These are phyloP conservation scores for Herminia tarsipennalis DNA, from an alignment of 2,888 invertebrate genomes.

Conservation along the genomic window DNA sequence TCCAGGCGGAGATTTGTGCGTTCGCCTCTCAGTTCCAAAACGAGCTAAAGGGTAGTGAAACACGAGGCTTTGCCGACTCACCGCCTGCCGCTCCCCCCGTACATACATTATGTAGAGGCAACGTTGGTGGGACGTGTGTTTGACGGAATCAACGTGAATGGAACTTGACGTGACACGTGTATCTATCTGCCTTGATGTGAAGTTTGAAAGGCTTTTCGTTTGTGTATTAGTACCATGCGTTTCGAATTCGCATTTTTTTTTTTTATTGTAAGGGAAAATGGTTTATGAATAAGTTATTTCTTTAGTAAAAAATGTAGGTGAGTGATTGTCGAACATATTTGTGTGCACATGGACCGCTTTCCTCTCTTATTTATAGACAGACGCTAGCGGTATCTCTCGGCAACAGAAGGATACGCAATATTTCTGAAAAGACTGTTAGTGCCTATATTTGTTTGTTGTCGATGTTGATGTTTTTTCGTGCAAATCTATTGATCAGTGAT, in stretches of 20 bases:
- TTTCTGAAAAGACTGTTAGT: too few relatives aligned
- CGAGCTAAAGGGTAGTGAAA: constrained; percentile 67
- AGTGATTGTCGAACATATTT: too few relatives aligned
- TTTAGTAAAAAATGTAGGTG: too few relatives aligned
- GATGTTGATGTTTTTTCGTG: too few relatives aligned
- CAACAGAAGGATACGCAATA: too few relatives aligned
- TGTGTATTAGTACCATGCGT: constrained; percentile 35
- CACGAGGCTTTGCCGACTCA: constrained; percentile 57
- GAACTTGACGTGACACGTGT: constrained; percentile 77
- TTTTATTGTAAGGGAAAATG: constrained; percentile 3
- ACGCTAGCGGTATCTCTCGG: too few relatives aligned
- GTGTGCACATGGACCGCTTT: too few relatives aligned
- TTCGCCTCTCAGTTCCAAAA: constrained; percentile 71
- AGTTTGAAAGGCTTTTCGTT: constrained; percentile 58
- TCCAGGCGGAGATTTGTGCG: constrained; percentile 81
- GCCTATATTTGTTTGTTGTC: too few relatives aligned
- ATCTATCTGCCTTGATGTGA: constrained; percentile 57
- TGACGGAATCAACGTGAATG: constrained; percentile 77
- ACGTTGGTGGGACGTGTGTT: constrained; percentile 59
- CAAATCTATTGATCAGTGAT: too few relatives aligned
- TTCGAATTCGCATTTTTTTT: constrained; percentile 20
- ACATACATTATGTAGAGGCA: constrained; percentile 73
- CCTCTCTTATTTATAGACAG: too few relatives aligned
- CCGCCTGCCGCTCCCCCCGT: constrained; percentile 48
- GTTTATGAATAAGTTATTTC: too few relatives aligned